phyloP scores from a whole-genome alignment of 2,113 vertebrate genomes.

The Sigmodon hispidus region DNA sequence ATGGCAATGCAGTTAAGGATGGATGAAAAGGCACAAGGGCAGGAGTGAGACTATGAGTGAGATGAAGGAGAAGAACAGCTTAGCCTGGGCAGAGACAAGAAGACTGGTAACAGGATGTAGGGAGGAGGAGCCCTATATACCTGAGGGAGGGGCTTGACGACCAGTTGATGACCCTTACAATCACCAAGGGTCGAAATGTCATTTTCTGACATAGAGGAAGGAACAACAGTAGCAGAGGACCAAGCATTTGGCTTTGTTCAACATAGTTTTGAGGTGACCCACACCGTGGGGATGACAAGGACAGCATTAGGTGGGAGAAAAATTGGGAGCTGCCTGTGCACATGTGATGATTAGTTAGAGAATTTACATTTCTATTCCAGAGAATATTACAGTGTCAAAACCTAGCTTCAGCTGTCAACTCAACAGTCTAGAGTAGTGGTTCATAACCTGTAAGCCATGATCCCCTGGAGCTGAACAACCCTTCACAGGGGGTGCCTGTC shows the following conservation, averaged over 20 bases:
- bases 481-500: not conserved
- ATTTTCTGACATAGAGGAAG: not conserved
- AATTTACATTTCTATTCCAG: not conserved
- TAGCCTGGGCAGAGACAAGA: not conserved
- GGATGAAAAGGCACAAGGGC: not conserved
- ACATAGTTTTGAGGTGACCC: rapidly evolving
- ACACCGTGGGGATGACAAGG: not conserved
- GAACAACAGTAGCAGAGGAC: not conserved
- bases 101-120: too few species aligned
- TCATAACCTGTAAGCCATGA: not conserved
- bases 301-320: not conserved
- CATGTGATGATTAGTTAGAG: not conserved
- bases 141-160: not conserved
- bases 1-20: not conserved
- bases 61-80: not conserved
- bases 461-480: too few species aligned
- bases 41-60: not conserved
- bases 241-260: rapidly evolving
- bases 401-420: not conserved
- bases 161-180: too few species aligned
- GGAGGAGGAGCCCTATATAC: not conserved
- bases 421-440: not conserved
- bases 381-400: not conserved
- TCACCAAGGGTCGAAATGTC: too few species aligned
- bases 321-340: rapidly evolving